Base-by-base conservation (phyloP, 2,113 vertebrate species). In the Micromys minutus region DNA sequence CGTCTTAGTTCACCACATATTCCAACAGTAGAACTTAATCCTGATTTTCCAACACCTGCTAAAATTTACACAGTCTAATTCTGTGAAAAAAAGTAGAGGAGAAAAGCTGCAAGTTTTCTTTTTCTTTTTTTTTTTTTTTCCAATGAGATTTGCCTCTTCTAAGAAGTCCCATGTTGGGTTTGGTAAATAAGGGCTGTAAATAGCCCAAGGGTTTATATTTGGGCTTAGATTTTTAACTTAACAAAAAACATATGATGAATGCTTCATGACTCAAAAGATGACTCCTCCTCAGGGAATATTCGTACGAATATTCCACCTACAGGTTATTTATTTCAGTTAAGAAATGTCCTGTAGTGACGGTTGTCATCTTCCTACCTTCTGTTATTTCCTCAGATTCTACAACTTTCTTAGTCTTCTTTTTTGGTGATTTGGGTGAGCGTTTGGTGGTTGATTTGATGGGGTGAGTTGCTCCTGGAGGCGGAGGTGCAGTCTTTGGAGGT, bases 331-430 rank as follows among this genome's bases (percentile, higher is more conserved):
- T 90, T 95, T 95, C 71, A 71, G 91, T 95, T 95, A 96, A 92
- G 96, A 98, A 98, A 96, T 94, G 80, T 90, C 97, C 77, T 97
- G 93, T 93, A 92, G 55, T 95, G 81, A 59, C 31, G 79, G 86
- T 90, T 89, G 4, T 50, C 39, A 39, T 75, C 93, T 97, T 96
- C 98, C 92, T 98, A 98, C 98, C 98, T 98, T 98, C 98, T 91
- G 83, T 97, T 96, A 98, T 96, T 96, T 98, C 98, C 96, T 98
- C 96, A 92, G 98, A 97, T 91, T 98, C 97, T 16, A 97, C 72
- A 90, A 97, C 97, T 97, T 98, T 97, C 91, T 98, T 97, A 96
- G 97, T 94, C 65, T 87, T 88, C 94, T 93, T 97, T 87, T 98
- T 94, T 93, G 98, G 96, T 94, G 98, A 67, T 96, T 97, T 97